Conservation (phyloP, 2,888 invertebrate genomes). For the Coenonympha arcania region DNA sequence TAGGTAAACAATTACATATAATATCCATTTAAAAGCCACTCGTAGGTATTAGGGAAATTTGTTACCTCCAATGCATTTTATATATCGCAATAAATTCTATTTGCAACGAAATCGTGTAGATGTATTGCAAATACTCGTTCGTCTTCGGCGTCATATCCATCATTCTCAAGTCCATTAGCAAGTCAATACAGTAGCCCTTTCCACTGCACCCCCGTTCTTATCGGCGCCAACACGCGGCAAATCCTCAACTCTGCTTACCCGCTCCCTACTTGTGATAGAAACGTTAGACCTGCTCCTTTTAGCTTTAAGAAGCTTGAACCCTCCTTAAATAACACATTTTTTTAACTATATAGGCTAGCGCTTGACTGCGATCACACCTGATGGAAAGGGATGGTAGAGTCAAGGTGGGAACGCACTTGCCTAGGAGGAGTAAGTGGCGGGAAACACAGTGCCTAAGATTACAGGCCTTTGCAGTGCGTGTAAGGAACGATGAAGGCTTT, state of each 20-base stretch:
- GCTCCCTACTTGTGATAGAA: slow-evolving; percentile 10
- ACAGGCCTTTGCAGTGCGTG: no score
- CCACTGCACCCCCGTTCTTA: slow-evolving; percentile 27
- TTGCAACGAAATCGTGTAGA: slow-evolving; percentile 1
- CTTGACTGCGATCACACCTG: no score
- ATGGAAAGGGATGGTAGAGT: no score
- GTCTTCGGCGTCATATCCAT: slow-evolving; percentile 19
- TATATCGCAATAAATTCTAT: slow-evolving; percentile 4
- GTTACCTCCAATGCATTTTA: not conserved
- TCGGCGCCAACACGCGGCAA: slow-evolving; percentile 35
- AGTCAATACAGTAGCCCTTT: slow-evolving; percentile 25
- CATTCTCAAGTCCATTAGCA: slow-evolving; percentile 25
- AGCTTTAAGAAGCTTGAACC: no score
- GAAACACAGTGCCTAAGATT: no score
- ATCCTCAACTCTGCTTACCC: slow-evolving; percentile 31
- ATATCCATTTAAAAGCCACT: not conserved
- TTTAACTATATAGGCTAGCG: no score
- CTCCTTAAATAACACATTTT: no score
- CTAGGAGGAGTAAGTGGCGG: no score
- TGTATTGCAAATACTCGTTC: slow-evolving; percentile 5
- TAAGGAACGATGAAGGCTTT: no score
- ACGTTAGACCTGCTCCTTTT: no score
- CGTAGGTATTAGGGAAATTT: not conserved
- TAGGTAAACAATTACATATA: no score
- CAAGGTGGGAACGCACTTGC: no score